Evolutionary conservation across 2,888 invertebrate genomes (phyloP), one percentile per base, ranked within the genome.

Genomic region (Laspeyria flexula): DNA sequence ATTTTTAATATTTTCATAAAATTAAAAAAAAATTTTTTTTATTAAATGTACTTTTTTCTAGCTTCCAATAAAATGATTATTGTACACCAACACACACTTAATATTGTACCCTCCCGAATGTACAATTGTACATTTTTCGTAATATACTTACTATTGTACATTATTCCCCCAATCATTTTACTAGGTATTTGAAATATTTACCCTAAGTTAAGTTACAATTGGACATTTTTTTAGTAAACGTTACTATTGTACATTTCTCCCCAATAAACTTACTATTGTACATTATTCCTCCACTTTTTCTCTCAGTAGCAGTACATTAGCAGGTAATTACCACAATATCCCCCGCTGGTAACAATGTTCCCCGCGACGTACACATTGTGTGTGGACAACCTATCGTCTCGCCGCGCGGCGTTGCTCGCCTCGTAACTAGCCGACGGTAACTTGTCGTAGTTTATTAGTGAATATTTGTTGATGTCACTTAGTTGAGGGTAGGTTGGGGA

Each of bases 301-400:
- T n/a, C n/a, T n/a, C n/a, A n/a, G n/a, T n/a, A n/a, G n/a, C n/a
- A n/a, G n/a, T n/a, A 25, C 1, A 25, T 25, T 16, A 29, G 5
- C 5, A 18, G 6, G 3, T 0, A n/a, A 3, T 13, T 9, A 51
- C 51, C 45, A 13, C 25, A 31, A 7, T 42, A 39, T 66, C 80
- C 64, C 81, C 85, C 87, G 25, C 69, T 81, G 1, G 65, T 68
- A 0, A 92, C 80, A 11, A 91, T 82, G 57, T 82, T 90, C 1
- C 92, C 93, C 0, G 91, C 83, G 0, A 91, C 81, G 43, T 91
- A 88, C 0, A 87, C 86, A 9, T 79, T 83, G 27, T 88, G 85
- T 0, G 83, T 73, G 0, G 70, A 66, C 9, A 85, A 55, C 13
- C 90, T 74, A 1, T 88, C 88, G 11, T 83, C 83, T 0, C 79